These are phyloP conservation scores for Dorcus parallelipipedus DNA, from an alignment of 2,888 invertebrate species.

Conservation along the genomic window DNA sequence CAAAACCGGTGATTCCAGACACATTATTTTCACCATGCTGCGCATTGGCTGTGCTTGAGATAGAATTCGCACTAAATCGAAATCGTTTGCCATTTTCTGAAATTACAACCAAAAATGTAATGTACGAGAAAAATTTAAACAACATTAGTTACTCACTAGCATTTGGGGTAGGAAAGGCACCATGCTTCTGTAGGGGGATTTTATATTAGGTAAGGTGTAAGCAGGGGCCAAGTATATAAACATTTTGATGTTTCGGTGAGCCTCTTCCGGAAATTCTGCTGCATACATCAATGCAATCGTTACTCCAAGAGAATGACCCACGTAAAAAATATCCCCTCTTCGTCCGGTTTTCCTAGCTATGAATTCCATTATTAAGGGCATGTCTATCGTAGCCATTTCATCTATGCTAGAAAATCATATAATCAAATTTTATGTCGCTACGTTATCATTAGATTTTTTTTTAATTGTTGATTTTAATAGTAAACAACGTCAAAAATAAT, in stretches of 20 bases:
- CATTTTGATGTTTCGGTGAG: conserved; percentile 50
- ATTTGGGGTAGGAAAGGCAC: conserved; percentile 61
- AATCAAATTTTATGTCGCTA: not conserved
- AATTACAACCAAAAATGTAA: conserved; percentile 13
- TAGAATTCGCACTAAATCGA: conserved; percentile 30
- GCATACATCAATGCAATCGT: conserved; percentile 57
- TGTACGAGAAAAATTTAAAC: not conserved
- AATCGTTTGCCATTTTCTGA: conserved; percentile 33
- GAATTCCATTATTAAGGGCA: conserved; percentile 56
- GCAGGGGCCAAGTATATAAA: conserved; percentile 57
- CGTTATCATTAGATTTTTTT: no score
- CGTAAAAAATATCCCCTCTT: conserved; percentile 46
- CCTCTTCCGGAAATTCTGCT: conserved; percentile 55
- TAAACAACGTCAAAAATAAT: no score
- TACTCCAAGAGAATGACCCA: conserved; percentile 61
- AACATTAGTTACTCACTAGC: conserved; percentile 42
- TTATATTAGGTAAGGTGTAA: conserved; percentile 57
- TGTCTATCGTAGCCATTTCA: conserved; percentile 40
- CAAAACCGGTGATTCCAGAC: conserved; percentile 38
- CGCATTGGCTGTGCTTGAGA: conserved; percentile 38
- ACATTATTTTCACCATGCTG: conserved; percentile 29
- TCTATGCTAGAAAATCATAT: conserved; percentile 16
- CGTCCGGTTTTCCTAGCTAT: conserved; percentile 47
- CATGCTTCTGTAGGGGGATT: conserved; percentile 61
- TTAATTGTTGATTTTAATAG: no score